Evolutionary conservation across 2,113 vertebrate genomes (phyloP), one percentile per base, ranked within the genome.

Genomic region (Hydrochoerus hydrochaeris): DNA sequence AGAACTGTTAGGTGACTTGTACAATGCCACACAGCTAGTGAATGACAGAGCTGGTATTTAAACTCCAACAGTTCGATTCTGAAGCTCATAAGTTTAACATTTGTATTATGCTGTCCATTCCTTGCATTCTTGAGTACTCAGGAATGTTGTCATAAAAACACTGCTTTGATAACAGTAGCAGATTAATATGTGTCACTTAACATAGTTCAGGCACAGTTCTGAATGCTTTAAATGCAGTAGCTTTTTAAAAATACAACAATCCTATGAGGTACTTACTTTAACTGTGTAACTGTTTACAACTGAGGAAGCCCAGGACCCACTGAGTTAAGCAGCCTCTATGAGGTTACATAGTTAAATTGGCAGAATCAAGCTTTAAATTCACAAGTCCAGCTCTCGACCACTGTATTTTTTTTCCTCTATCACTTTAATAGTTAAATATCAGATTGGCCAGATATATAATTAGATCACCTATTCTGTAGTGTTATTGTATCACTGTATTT

Each of bases 61-160:
- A 88, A 83, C 26, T 94, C 10, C 22, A 88, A 60, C 14, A 77
- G 7, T 83, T 88, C 62, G 67, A 32, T 62, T 94, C 44, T 62
- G 78, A 67, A 96, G 24, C 28, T 92, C 71, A 0, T 46, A 94
- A 84, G 28, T 91, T 84, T 77, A 71, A 62, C 20, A 30, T 92
- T 92, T 83, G 28, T 82, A 16, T 75, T 80, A n/a, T 82, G 20
- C 67, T 81, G 54, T 71, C n/a, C 63, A 38, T 81, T 86, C 14
- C 46, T 78, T 88, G 26, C 62, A 73, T 89, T 89, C 71, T 58
- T 95, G 26, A 95, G 7, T 81, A 67, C 73, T 87, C 84, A 90
- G 75, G 75, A 93, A 17, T 89, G 62, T 90, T 93, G 62, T 10
- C 44, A 35, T 75, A 65, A 7, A 77, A 75, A 28, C 54, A 28